These are phyloP conservation scores for Sipunculus nudus DNA, from an alignment of 2,888 invertebrate species.

Conservation along the genomic window DNA sequence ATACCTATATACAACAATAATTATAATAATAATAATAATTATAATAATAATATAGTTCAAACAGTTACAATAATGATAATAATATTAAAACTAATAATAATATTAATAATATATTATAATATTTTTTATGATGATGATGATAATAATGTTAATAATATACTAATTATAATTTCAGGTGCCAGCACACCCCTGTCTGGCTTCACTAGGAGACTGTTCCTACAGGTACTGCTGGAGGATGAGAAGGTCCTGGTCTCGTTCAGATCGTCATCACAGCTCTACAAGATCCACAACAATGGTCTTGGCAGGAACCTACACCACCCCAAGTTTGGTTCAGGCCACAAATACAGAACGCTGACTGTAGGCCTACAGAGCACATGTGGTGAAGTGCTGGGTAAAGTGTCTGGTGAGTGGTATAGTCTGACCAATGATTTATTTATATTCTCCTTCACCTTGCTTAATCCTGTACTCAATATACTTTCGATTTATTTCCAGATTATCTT, in stretches of 20 bases:
- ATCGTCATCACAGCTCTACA: constrained; percentile 40
- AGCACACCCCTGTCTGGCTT: constrained; percentile 77
- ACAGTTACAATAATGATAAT: too few relatives aligned
- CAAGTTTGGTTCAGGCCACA: constrained; percentile 77
- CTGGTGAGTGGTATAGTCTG: constrained; percentile 62
- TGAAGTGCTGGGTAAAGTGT: constrained; percentile 75
- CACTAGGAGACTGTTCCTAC: constrained; percentile 84
- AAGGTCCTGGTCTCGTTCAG: constrained; percentile 69
- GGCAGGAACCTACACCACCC: constrained; percentile 70
- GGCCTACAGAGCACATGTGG: constrained; percentile 81
- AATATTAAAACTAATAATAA: too few relatives aligned
- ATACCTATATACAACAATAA: too few relatives aligned
- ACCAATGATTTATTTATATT: too few relatives aligned
- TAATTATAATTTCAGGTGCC: constrained; percentile 17
- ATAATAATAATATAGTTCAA: too few relatives aligned
- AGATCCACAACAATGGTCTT: constrained; percentile 37
- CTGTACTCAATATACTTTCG: too few relatives aligned
- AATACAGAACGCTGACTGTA: constrained; percentile 78
- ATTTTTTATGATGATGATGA: neutral
- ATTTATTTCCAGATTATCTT: too few relatives aligned
- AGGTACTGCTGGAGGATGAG: constrained; percentile 86
- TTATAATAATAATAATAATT: too few relatives aligned
- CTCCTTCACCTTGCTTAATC: too few relatives aligned
- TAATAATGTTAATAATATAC: neutral
- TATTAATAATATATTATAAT: too few relatives aligned